phyloP scores from a whole-genome alignment of 2,113 vertebrate genomes.

The Daubentonia madagascariensis region DNA sequence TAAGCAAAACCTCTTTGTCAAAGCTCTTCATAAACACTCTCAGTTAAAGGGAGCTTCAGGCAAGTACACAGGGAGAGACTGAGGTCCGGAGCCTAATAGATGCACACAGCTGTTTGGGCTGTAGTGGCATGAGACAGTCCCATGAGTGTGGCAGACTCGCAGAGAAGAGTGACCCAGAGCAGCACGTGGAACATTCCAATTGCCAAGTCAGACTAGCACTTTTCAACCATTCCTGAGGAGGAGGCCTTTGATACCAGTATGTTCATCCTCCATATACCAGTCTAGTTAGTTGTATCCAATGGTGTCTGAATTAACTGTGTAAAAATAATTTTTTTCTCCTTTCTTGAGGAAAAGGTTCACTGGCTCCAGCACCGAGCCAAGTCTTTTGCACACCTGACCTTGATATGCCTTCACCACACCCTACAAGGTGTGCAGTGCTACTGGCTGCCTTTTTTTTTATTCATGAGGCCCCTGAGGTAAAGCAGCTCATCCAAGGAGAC shows the following conservation, averaged over 20 bases:
- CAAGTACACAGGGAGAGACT: background rate
- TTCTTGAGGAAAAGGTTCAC: background rate
- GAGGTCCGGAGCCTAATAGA: too few species aligned
- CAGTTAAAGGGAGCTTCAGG: background rate
- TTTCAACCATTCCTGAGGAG: background rate
- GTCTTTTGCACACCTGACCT: background rate
- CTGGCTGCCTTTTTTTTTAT: background rate
- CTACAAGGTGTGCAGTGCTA: accelerated
- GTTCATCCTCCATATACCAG: accelerated
- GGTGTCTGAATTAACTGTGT: background rate
- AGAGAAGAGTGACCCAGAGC: too few species aligned
- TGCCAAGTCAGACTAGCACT: background rate
- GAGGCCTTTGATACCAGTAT: background rate
- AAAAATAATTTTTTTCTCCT: too few species aligned
- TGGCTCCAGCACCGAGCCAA: too few species aligned
- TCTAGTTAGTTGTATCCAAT: background rate
- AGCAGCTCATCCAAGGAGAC: background rate
- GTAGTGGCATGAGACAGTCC: background rate
- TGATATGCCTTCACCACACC: background rate
- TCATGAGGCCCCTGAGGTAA: background rate
- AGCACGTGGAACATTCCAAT: background rate
- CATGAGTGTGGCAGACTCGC: background rate
- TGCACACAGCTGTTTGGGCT: accelerated
- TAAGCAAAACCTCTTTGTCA: background rate
- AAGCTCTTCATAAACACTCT: background rate